Evolutionary conservation across 2,113 vertebrate genomes (phyloP).

Genomic region (Pitta sordida): DNA sequence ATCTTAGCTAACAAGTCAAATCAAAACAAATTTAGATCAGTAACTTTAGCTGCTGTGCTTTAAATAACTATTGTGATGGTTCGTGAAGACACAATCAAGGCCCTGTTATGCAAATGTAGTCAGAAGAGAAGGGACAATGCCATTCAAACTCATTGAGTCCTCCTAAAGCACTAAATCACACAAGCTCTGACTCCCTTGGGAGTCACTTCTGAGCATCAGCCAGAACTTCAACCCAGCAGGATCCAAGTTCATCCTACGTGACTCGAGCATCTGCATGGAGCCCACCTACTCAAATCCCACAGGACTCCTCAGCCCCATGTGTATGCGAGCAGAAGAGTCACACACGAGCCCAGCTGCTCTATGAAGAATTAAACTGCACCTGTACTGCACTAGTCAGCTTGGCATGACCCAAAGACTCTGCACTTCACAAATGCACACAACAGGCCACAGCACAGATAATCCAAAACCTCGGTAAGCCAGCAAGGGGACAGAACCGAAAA

Average conservation of each 20-base stretch:
- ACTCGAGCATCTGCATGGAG: rapidly evolving
- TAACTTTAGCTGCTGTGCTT: background rate
- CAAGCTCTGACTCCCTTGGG: background rate
- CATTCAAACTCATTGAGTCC: background rate
- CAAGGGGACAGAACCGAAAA: background rate
- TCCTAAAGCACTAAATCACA: background rate
- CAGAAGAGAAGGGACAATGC: background rate
- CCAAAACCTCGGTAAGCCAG: background rate
- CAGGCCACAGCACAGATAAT: background rate
- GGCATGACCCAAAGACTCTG: background rate
- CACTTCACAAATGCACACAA: background rate
- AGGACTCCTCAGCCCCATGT: background rate
- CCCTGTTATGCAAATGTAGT: background rate
- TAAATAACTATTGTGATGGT: background rate
- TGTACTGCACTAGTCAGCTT: background rate
- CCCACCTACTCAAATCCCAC: background rate
- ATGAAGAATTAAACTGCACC: background rate
- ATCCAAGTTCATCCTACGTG: background rate
- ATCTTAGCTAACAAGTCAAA: background rate
- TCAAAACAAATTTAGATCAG: background rate
- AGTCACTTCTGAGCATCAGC: background rate
- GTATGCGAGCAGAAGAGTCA: background rate
- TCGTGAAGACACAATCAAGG: background rate
- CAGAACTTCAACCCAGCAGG: background rate
- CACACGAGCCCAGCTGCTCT: rapidly evolving